Evolutionary conservation across 2,888 invertebrate genomes (phyloP).

Genomic region (Megastigmus dorsalis): DNA sequence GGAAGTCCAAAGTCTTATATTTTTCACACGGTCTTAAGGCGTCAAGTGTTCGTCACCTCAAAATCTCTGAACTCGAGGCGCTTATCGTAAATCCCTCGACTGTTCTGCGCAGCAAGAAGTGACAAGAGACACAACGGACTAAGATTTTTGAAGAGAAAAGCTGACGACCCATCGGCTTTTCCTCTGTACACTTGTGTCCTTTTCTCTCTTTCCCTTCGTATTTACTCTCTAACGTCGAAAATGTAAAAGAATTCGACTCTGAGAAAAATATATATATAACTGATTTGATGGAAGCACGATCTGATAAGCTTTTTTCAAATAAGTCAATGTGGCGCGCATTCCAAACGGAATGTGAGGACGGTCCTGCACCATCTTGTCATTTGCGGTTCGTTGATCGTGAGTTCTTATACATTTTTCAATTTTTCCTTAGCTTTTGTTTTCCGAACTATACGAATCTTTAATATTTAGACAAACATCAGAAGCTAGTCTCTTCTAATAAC

Average conservation of each 20-base stretch:
- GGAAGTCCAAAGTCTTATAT: conserved; percentile 1
- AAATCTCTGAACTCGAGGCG: conserved; percentile 52
- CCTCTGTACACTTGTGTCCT: conserved; percentile 1
- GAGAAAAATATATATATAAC: too few species aligned
- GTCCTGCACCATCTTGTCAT: too few species aligned
- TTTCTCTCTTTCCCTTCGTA: neutral
- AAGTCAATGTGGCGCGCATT: too few species aligned
- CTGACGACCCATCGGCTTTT: conserved; percentile 17
- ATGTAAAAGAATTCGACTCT: neutral
- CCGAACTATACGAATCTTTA: too few species aligned
- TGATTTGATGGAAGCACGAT: too few species aligned
- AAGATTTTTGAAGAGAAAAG: conserved; percentile 14
- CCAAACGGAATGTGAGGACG: too few species aligned
- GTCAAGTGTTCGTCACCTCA: conserved; percentile 50
- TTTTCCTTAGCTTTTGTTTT: too few species aligned
- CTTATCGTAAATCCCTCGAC: conserved; percentile 56
- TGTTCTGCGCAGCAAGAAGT: conserved; percentile 41
- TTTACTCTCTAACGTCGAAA: neutral
- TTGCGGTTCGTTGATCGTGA: too few species aligned
- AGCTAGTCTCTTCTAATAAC: too few species aligned
- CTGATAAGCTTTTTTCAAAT: too few species aligned
- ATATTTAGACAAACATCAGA: too few species aligned
- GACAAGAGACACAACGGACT: conserved; percentile 17
- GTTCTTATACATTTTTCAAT: too few species aligned
- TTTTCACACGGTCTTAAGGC: conserved; percentile 31